These are phyloP conservation scores for Torymus aiolomorphi DNA, from an alignment of 2,888 invertebrate species.

Conservation along the genomic window DNA sequence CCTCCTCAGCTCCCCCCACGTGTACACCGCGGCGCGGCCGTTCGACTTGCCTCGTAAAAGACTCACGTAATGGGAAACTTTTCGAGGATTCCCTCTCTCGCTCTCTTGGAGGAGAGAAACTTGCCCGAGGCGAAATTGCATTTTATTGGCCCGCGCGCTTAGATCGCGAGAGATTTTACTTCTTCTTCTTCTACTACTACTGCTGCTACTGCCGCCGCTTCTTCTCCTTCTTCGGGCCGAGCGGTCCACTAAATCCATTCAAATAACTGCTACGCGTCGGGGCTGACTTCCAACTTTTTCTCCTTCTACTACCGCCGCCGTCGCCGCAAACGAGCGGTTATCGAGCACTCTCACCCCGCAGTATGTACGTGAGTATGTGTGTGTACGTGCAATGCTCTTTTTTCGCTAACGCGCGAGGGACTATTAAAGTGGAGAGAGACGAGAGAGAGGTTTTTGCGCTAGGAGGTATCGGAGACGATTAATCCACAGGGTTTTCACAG, in stretches of 20 bases:
- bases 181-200: not conserved
- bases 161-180: constrained; percentile 27
- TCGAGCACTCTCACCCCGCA: constrained; percentile 18
- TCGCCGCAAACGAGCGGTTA: constrained; percentile 28
- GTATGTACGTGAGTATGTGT: no score
- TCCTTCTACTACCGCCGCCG: no score
- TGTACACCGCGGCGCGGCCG: not conserved
- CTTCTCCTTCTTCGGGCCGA: not conserved
- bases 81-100: constrained; percentile 20
- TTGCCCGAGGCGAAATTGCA: constrained; percentile 46
- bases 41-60: constrained; percentile 45
- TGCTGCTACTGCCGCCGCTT: not conserved
- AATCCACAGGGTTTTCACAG: not conserved
- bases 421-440: not conserved
- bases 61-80: constrained; percentile 52
- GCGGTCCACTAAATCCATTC: constrained; percentile 42
- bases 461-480: constrained; percentile 20
- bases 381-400: no score
- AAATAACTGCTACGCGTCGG: constrained; percentile 31
- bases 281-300: constrained; percentile 24
- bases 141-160: constrained; percentile 51
- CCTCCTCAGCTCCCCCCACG: not conserved
- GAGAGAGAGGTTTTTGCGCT: not conserved
- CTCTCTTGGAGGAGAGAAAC: no score
- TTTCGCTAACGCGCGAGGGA: no score